Percentiles rank a stretch among this genome's conserved stretches.
Conservation (phyloP, 2,888 invertebrate species). For the Sepioteuthis lessoniana region DNA sequence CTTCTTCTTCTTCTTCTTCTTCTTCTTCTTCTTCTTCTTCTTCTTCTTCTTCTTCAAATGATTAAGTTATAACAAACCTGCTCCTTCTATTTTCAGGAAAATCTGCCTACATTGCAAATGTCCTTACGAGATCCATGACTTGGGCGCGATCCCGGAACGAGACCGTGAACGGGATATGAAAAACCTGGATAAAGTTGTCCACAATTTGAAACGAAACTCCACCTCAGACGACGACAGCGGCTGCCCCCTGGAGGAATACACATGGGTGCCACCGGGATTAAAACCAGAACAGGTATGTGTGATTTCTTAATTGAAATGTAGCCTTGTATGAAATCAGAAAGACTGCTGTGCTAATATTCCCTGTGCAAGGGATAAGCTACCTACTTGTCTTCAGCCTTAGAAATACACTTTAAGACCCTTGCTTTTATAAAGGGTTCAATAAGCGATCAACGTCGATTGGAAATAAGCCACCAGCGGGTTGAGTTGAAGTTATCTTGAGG, state of each 20-base stretch:
- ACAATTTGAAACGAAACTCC: slow-evolving; percentile 76
- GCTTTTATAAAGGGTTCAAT: no score
- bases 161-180: slow-evolving; percentile 54
- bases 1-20: no score
- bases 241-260: slow-evolving; percentile 97
- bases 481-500: no score
- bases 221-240: slow-evolving; percentile 98
- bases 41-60: no score
- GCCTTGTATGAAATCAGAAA: no score
- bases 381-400: no score
- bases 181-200: slow-evolving; percentile 60
- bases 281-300: slow-evolving; percentile 92
- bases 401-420: no score
- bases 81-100: slow-evolving; percentile 80
- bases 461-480: no score
- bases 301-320: background rate
- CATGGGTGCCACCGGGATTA: slow-evolving; percentile 97
- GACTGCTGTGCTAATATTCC: background rate
- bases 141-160: slow-evolving; percentile 61
- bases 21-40: no score
- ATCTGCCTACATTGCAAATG: slow-evolving; percentile 89
- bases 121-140: slow-evolving; percentile 78
- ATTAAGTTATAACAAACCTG: background rate
- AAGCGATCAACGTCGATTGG: no score
- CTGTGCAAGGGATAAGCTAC: no score